A percentile compares a stretch with the other conserved stretches of the same genome.
These are phyloP conservation scores for Branchinecta sandiegonensis DNA, from an alignment of 2,888 invertebrate genomes.

Conservation along the genomic window DNA sequence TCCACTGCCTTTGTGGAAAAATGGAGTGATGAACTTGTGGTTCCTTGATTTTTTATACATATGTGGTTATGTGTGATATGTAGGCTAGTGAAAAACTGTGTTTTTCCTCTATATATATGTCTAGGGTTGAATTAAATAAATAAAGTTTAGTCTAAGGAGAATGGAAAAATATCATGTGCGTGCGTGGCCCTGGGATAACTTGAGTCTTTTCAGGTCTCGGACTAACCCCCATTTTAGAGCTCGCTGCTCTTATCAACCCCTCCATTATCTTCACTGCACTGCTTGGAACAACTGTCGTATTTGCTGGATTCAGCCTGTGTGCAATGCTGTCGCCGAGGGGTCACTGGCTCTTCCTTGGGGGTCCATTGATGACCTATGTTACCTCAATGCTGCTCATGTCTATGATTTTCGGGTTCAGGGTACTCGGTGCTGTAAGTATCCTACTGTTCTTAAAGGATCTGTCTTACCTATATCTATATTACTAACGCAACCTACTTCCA, in stretches of 20 bases:
- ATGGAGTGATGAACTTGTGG: no score
- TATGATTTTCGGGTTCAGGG: background rate
- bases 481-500: no score
- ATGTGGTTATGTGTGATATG: no score
- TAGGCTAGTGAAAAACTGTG: no score
- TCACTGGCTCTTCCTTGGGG: slow-evolving; percentile 77
- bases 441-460: no score
- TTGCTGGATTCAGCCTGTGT: slow-evolving; percentile 77
- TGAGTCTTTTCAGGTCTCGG: slow-evolving; percentile 52
- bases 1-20: no score
- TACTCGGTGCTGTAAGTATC: background rate
- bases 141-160: no score
- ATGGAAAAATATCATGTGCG: background rate
- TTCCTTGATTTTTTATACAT: no score
- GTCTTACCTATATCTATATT: no score
- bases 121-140: no score
- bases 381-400: background rate
- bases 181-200: slow-evolving; percentile 15
- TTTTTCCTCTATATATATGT: no score
- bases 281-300: slow-evolving; percentile 67
- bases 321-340: slow-evolving; percentile 74
- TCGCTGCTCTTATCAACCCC: slow-evolving; percentile 52
- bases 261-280: slow-evolving; percentile 76
- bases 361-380: slow-evolving; percentile 48
- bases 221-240: slow-evolving; percentile 67